Conservation (phyloP, 2,888 invertebrate genomes). For the Taphrorychus bicolor region DNA sequence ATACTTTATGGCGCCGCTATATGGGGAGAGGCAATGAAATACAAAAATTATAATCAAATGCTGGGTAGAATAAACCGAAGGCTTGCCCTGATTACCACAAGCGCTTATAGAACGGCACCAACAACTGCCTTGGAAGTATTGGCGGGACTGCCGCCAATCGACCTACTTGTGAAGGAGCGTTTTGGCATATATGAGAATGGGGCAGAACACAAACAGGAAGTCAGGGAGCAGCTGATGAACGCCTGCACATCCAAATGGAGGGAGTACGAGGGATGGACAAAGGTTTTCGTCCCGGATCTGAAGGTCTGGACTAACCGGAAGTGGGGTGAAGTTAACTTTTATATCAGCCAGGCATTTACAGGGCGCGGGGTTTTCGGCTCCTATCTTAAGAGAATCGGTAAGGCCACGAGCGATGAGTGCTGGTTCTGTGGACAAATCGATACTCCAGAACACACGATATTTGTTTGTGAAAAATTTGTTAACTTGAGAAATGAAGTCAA, state of each 20-base stretch:
- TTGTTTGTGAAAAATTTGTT: not conserved
- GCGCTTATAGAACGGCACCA: not conserved
- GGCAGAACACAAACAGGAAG: not conserved
- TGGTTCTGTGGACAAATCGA: not conserved
- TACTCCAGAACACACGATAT: constrained; percentile 1
- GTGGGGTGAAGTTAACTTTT: not conserved
- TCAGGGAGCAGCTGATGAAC: not conserved
- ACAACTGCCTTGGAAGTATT: not conserved
- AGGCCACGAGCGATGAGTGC: not conserved
- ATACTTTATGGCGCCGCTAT: not conserved
- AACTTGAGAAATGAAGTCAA: not conserved
- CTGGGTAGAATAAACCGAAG: not conserved
- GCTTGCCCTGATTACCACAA: not conserved
- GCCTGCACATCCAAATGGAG: not conserved
- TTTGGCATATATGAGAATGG: not conserved
- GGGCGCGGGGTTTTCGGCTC: not conserved
- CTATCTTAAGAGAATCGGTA: not conserved
- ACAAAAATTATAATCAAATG: not conserved
- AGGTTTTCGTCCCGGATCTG: not conserved
- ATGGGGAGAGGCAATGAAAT: not conserved
- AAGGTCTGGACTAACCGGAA: not conserved
- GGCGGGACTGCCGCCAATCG: not conserved
- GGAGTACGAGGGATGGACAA: not conserved
- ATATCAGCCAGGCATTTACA: not conserved
- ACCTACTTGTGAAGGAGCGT: not conserved